Base-by-base conservation (phyloP, 2,113 vertebrate genomes). In the Cygnus atratus region DNA sequence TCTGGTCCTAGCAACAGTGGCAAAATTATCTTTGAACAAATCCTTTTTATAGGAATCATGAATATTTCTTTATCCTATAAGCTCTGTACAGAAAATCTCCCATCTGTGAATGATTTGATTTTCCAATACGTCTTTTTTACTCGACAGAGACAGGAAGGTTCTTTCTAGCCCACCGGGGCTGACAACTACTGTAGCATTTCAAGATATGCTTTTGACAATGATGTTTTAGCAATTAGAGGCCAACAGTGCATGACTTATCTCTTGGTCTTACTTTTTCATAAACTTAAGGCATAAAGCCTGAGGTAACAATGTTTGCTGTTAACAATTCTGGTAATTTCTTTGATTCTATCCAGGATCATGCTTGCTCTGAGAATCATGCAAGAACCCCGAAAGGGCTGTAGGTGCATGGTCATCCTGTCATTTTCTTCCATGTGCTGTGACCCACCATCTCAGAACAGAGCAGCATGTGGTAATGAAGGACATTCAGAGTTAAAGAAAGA, bases 21-120 rank as follows among this genome's bases (percentile, higher is more conserved):
- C 70, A 94, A 92, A 95, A 95, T 94, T 94, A 66, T 87, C 81
- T 94, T 76, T 66, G 73, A 93, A 82, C 21, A 89, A 93, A 75
- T 29, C 80, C 76, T 96, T 96, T 97, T 91, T 92, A 94, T 94
- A 91, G 80, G 35, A 93, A 79, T 75, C 80, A 70, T 89, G 77
- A 96, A 84, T 76, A 88, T 84, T 92, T 90, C 85, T 95, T 95
- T 96, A 92, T 86, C 71, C 77, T 73, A 29, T 88, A 88, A 82
- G 52, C 54, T 87, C 86, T 70, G 20, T 66, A 72, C 26, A 92
- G 67, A 93, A 92, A 87, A 91, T 87, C 84, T 79, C 81, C 91
- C 93, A 93, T 93, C 88, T 93, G 92, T 93, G 88, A 88, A 95
- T 91, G 29, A 96, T 95, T 75, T 92, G 84, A 93, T 96, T 96